A percentile compares a stretch with the other conserved stretches of the same genome.
Evolutionary conservation across 2,888 invertebrate genomes (phyloP).

Genomic region (Limenitis arthemis): DNA sequence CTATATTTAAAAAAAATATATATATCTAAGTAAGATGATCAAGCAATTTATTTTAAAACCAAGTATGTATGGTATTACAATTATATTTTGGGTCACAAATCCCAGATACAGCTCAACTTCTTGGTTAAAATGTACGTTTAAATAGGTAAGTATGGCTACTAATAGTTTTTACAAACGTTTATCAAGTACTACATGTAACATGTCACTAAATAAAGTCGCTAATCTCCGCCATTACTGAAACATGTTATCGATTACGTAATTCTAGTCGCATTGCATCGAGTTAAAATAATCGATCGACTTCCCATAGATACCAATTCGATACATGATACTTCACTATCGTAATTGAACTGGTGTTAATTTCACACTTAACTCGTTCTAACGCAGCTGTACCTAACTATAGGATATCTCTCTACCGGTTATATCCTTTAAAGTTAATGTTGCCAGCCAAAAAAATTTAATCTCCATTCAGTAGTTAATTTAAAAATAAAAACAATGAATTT

Average conservation of each 20-base stretch:
- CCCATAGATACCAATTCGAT: slow-evolving; percentile 28
- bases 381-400: slow-evolving; percentile 22
- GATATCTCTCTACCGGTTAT: slow-evolving; percentile 15
- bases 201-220: too few species aligned
- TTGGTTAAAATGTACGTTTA: too few species aligned
- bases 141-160: too few species aligned
- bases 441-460: slow-evolving; percentile 1
- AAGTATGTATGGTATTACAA: too few species aligned
- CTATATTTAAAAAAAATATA: too few species aligned
- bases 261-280: slow-evolving; percentile 18
- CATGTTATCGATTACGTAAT: slow-evolving; percentile 20
- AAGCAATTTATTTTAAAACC: too few species aligned
- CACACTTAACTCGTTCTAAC: slow-evolving; percentile 29
- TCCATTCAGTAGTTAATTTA: neutral
- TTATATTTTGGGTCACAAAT: too few species aligned
- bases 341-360: slow-evolving; percentile 33
- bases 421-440: slow-evolving; percentile 6
- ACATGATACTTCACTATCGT: slow-evolving; percentile 28
- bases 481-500: slow-evolving; percentile 4
- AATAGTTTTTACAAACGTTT: too few species aligned
- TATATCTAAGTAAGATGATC: too few species aligned
- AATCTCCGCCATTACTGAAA: neutral
- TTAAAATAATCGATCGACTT: slow-evolving; percentile 29
- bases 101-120: too few species aligned
- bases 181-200: too few species aligned